These are phyloP conservation scores for Drosophila borealis DNA, from an alignment of 2,888 invertebrate species.

Conservation along the genomic window DNA sequence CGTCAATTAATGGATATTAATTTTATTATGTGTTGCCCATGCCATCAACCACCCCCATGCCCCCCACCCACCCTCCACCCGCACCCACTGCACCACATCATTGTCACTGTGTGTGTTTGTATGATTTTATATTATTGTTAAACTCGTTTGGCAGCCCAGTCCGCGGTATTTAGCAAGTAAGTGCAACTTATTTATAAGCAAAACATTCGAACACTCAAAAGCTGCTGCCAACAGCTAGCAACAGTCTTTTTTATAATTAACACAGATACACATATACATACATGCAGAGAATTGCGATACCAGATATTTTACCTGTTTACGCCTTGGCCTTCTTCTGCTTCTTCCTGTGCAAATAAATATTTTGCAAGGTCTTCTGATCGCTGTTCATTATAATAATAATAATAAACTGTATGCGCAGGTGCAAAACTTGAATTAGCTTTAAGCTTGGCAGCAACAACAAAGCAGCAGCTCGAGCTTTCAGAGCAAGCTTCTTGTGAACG, in stretches of 20 bases:
- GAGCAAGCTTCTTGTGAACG: slow-evolving; percentile 1
- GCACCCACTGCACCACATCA: slow-evolving; percentile 19
- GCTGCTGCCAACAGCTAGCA: slow-evolving; percentile 19
- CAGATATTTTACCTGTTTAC: slow-evolving; percentile 14
- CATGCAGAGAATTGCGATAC: too few species aligned
- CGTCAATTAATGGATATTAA: slow-evolving; percentile 58
- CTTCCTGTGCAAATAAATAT: slow-evolving; percentile 30
- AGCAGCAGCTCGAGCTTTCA: slow-evolving; percentile 7
- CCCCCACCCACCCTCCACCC: not conserved
- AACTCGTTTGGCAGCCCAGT: slow-evolving; percentile 60
- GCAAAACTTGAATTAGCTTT: slow-evolving; percentile 33
- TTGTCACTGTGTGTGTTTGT: slow-evolving; percentile 17
- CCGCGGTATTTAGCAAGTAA: slow-evolving; percentile 64
- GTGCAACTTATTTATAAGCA: slow-evolving; percentile 66
- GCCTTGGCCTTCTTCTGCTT: slow-evolving; percentile 1
- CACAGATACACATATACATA: not conserved
- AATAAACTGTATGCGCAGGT: slow-evolving; percentile 29
- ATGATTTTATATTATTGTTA: slow-evolving; percentile 52
- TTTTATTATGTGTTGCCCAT: slow-evolving; percentile 58
- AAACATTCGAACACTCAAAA: slow-evolving; percentile 22
- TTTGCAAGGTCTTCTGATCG: slow-evolving; percentile 51
- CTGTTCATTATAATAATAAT: slow-evolving; percentile 3
- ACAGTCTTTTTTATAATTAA: not conserved
- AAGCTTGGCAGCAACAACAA: slow-evolving; percentile 8
- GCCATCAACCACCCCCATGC: slow-evolving; percentile 15